A percentile compares a stretch with the other conserved stretches of the same genome.
Evolutionary conservation across 2,888 invertebrate genomes (phyloP).

Genomic region (Drosophila peninsularis): DNA sequence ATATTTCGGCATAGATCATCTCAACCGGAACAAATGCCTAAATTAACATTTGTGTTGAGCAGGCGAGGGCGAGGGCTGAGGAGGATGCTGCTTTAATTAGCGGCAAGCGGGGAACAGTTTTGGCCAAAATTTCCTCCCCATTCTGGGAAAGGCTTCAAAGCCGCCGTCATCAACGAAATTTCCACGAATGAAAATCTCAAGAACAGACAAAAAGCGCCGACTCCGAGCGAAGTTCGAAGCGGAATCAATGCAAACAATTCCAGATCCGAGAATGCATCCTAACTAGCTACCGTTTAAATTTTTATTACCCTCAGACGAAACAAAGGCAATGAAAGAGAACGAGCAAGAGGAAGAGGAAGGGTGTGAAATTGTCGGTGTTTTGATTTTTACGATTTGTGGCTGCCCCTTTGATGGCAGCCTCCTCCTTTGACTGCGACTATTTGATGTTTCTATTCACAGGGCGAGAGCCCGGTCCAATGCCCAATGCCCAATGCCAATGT

Average conservation of each 20-base stretch:
- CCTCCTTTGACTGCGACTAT: constrained; percentile 43
- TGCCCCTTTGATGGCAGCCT: constrained; percentile 64
- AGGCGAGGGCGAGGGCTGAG: background rate
- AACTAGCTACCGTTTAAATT: constrained; percentile 81
- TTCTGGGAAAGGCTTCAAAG: constrained; percentile 69
- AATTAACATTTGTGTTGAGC: constrained; percentile 45
- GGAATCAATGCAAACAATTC: constrained; percentile 67
- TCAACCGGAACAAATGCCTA: constrained; percentile 61
- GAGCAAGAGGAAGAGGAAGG: constrained; percentile 23
- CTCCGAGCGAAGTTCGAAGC: constrained; percentile 20
- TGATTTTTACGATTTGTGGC: constrained; percentile 67
- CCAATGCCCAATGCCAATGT: constrained; percentile 50
- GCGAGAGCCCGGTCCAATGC: background rate
- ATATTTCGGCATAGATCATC: constrained; percentile 29
- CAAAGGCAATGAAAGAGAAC: background rate
- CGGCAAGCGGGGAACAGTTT: constrained; percentile 27
- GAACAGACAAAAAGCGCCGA: constrained; percentile 43
- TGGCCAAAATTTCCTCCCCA: constrained; percentile 24
- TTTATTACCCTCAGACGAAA: constrained; percentile 67
- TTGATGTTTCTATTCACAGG: constrained; percentile 80
- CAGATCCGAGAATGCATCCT: constrained; percentile 63
- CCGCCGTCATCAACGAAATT: constrained; percentile 55
- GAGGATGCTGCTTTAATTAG: constrained; percentile 59
- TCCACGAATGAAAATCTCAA: constrained; percentile 70
- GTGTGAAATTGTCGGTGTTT: constrained; percentile 76